Percentiles rank a stretch among this genome's conserved stretches.
Conservation (phyloP, 1,140 invertebrate species). For the Drosophila busckii region DNA sequence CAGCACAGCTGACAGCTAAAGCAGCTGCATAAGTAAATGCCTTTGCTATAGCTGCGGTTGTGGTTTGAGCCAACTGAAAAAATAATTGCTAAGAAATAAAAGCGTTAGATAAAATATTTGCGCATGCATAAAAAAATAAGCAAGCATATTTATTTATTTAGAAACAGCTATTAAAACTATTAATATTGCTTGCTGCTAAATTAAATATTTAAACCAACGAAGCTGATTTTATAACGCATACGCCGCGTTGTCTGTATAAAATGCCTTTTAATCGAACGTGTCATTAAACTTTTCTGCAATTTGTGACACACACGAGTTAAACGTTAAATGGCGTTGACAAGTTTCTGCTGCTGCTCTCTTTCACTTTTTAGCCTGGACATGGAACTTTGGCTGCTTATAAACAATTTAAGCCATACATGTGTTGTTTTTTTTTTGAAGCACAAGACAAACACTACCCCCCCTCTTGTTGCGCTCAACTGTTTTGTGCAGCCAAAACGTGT, state of each 20-base stretch:
- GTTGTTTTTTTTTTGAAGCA: conserved; percentile 38
- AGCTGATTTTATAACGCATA: no score
- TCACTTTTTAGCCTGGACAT: conserved; percentile 21
- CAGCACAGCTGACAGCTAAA: conserved; percentile 23
- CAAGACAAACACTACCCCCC: conserved; percentile 29
- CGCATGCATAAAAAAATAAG: no score
- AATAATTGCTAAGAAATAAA: no score
- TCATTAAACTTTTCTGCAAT: conserved; percentile 50
- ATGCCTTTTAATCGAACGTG: conserved; percentile 48
- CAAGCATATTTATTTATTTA: no score
- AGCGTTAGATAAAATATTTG: no score
- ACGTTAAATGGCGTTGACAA: conserved; percentile 32
- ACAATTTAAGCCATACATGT: conserved; percentile 55
- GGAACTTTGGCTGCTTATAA: conserved; percentile 40
- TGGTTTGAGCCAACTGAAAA: no score
- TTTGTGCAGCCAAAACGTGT: conserved; percentile 56
- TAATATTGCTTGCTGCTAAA: no score
- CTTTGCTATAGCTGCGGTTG: no score
- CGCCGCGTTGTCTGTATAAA: conserved; percentile 15
- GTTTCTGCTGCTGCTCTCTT: conserved; percentile 3
- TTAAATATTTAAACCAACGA: no score
- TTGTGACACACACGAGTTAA: conserved; percentile 35
- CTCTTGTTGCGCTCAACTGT: conserved; percentile 28
- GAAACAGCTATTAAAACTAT: no score
- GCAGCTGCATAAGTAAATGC: no score